Evolutionary conservation across 1,140 invertebrate species (phyloP), one percentile per base, ranked within the genome.

Genomic region (Ceratitis capitata): DNA sequence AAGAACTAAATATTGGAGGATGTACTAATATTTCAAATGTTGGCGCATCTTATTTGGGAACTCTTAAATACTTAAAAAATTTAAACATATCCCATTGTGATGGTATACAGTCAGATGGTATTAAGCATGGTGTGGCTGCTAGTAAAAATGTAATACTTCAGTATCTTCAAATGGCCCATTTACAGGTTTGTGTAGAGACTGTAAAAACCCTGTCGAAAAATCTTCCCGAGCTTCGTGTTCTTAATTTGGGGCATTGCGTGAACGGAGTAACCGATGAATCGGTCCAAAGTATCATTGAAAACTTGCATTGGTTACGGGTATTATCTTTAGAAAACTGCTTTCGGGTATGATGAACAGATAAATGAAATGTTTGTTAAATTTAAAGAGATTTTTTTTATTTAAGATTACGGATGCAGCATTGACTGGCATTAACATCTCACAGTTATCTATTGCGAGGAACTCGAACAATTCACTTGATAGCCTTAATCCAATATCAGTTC

Each of bases 1-100:
- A 94, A 88, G 89, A 88, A 29, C 90, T 95, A 0, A 94, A 93
- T 85, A 92, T 95, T 49, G 92, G 93, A 87, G 92, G 93, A 83
- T 95, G 95, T 90, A 89, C 92, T 85, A 93, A 93, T 47, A 92
- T 96, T 0, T 95, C 95, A 2, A 94, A 96, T 89, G 87, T 89
- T 29, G 94, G 95, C 3, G 91, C 95, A 10, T 87, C 89, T 12
- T 91, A 93, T 86, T 89, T 96, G 49, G 86, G 91, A 47, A 93
- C 93, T 47, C 87, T 96, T 7, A 92, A 91, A 69, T 92, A 93
- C 35, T 88, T 96, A 4, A 93, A 93, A 86, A 88, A 91, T 16
- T 87, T 96, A 29, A 94, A 96, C 88, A 93, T 96, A 19, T 95
- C 95, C 0, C 94, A 94, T 86, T 95, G 95, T 88, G 94, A 95